Evolutionary conservation across 2,888 invertebrate genomes (phyloP).

Genomic region (Parthenolecanium corni): DNA sequence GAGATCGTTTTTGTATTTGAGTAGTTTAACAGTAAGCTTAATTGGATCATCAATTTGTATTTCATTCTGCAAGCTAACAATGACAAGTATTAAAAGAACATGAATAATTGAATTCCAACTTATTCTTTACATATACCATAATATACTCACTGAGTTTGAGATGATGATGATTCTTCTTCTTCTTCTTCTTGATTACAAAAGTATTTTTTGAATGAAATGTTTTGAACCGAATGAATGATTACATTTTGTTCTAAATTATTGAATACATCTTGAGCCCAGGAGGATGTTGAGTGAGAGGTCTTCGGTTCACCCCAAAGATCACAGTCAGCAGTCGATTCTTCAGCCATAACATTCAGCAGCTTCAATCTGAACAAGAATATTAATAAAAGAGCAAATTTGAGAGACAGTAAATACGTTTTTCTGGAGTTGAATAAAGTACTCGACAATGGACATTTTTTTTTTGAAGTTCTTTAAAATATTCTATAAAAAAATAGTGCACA

Average conservation of each 20-base stretch:
- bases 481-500: too few species aligned
- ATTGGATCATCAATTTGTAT: constrained; percentile 3
- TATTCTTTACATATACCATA: background rate
- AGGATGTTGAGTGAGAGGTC: background rate
- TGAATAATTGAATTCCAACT: background rate
- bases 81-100: background rate
- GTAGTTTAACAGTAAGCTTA: constrained; percentile 12
- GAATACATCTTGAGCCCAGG: background rate
- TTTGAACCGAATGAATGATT: constrained; percentile 10
- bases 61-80: background rate
- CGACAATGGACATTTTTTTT: too few species aligned
- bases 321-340: background rate
- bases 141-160: background rate
- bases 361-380: background rate
- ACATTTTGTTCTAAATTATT: constrained; percentile 7
- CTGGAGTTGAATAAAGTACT: too few species aligned
- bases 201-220: background rate
- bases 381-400: background rate
- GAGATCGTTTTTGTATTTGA: constrained; percentile 8
- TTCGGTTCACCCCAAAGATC: constrained; percentile 13
- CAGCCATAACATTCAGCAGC: background rate
- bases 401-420: background rate
- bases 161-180: background rate
- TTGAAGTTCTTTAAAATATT: too few species aligned
- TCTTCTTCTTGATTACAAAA: constrained; percentile 13